Evolutionary conservation across 2,888 invertebrate genomes (phyloP), one percentile per base, ranked within the genome.

Genomic region (Machimus rusticus): DNA sequence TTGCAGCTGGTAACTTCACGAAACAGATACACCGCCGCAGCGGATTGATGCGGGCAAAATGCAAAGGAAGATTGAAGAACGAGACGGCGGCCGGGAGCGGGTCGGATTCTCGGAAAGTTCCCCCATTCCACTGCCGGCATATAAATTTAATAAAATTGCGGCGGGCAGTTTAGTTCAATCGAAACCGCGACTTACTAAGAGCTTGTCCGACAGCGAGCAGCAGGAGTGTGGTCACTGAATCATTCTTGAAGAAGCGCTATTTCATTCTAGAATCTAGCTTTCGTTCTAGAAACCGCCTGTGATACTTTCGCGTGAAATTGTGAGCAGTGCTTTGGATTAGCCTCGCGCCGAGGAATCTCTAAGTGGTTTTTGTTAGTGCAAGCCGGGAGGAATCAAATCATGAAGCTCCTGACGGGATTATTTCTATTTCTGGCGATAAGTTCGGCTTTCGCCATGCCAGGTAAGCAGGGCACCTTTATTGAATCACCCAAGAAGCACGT

Each of bases 71-170:
- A 51, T 6, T 57, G 51, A 57, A 57, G 39, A 39, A 39, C 39
- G 39, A 39, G 39, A 39, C 39, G 39, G 39, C 76, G 31, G 37
- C 57, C 66, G 66, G 66, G 66, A 51, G 51, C 51, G 51, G 46
- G 46, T 39, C 39, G 39, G 39, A 6, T 79, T 28, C 79, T 46
- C 79, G 23, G 46, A 78, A 78, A 79, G 79, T 66, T 84, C 74
- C 74, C 85, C 85, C 74, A 74, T 28, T 12, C 57, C 39, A 79
- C 28, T 12, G 86, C 31, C 37, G 43, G 55, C 28, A 51, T 82
- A 51, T 88, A 88, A 87, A 88, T 88, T 88, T 88, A 88, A 88
- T 88, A 88, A 88, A 88, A 88, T 88, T 81, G 88, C 88, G 86
- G 77, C 84, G 86, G 77, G 23, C 88, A 84, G 76, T 87, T 88